Percentiles rank a stretch among this genome's conserved stretches.
These are phyloP conservation scores for Porites lutea DNA, from an alignment of 64 coral and sea anemone species.

Conservation along the genomic window DNA sequence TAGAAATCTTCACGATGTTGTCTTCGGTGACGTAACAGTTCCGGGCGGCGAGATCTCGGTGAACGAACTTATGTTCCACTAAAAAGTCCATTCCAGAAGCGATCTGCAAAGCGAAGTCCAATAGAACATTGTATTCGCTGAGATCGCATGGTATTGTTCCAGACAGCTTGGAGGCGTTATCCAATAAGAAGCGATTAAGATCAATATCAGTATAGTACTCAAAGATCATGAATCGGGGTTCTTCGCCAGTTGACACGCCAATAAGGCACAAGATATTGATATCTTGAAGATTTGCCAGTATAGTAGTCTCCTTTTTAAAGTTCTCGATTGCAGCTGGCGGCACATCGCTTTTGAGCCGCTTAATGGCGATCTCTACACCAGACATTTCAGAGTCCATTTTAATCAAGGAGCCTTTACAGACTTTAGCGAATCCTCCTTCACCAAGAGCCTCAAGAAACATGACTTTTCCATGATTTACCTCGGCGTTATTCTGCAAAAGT, in stretches of 20 bases:
- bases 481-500: constrained; percentile 57
- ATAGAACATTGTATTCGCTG: constrained; percentile 65
- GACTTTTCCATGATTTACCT: constrained; percentile 83
- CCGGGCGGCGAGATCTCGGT: constrained; percentile 90
- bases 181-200: constrained; percentile 63
- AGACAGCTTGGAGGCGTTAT: constrained; percentile 42
- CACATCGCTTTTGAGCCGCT: constrained; percentile 80
- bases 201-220: constrained; percentile 91
- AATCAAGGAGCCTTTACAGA: constrained; percentile 85
- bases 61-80: constrained; percentile 86
- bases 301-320: constrained; percentile 77
- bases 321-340: constrained; percentile 71
- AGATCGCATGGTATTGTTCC: constrained; percentile 30
- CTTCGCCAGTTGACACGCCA: constrained; percentile 80
- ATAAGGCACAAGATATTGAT: constrained; percentile 90
- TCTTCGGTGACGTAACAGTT: constrained; percentile 85
- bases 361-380: constrained; percentile 81
- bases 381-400: constrained; percentile 70
- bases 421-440: constrained; percentile 82
- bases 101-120: constrained; percentile 90
- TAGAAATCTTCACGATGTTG: constrained; percentile 92
- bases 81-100: constrained; percentile 95
- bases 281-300: constrained; percentile 83
- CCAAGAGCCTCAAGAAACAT: constrained; percentile 84
- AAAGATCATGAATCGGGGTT: constrained; percentile 88